Percentiles rank a stretch among this genome's conserved stretches.
Evolutionary conservation across 1,140 invertebrate species (phyloP).

Genomic region (Drosophila rhopaloa): DNA sequence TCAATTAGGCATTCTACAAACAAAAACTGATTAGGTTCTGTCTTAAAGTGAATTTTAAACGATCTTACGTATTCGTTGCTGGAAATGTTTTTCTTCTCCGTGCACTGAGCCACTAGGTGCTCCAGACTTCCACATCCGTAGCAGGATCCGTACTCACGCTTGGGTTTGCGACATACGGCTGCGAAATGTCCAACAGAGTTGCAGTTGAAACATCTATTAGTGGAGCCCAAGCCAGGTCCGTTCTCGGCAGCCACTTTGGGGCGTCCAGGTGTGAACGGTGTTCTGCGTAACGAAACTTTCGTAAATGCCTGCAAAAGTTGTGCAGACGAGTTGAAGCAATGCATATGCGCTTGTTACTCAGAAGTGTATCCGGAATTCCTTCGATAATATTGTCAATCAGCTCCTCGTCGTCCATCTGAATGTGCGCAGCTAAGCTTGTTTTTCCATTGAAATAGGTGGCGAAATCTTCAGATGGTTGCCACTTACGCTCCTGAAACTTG

Average conservation of each 20-base stretch:
- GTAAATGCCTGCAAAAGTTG: background rate
- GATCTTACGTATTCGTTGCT: constrained; percentile 3
- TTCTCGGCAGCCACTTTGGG: background rate
- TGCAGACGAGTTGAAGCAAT: background rate
- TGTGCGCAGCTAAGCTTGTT: background rate
- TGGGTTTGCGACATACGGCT: constrained; percentile 5
- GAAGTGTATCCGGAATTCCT: background rate
- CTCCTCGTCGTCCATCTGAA: background rate
- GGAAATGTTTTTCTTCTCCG: background rate
- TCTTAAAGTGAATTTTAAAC: background rate
- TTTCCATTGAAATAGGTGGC: background rate
- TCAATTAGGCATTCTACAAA: constrained; percentile 6
- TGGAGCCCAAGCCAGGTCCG: background rate
- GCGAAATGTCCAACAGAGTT: constrained; percentile 4
- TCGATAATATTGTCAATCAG: constrained; percentile 5
- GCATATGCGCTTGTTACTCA: constrained; percentile 8
- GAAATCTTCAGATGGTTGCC: background rate
- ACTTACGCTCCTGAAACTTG: constrained; percentile 2
- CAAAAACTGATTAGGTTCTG: background rate
- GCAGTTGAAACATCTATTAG: background rate
- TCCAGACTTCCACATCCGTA: too few relatives aligned
- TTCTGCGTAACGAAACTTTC: background rate
- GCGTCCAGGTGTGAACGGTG: background rate
- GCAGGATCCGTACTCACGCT: constrained; percentile 4
- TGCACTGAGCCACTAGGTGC: background rate